Percentiles rank a stretch among this genome's conserved stretches.
These are phyloP conservation scores for Perccottus glenii DNA, from an alignment of 2,113 vertebrate species.

Conservation along the genomic window DNA sequence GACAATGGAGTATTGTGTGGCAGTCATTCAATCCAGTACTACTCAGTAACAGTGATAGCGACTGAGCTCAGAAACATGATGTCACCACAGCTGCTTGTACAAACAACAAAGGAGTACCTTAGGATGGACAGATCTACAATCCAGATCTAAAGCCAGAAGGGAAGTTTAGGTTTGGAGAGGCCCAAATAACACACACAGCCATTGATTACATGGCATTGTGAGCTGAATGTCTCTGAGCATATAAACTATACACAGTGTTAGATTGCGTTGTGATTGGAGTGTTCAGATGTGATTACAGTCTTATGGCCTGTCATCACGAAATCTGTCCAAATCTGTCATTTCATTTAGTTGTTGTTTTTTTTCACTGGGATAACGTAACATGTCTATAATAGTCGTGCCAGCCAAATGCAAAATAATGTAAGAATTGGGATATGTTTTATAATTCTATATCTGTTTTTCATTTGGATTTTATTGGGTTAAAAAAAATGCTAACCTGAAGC, in stretches of 20 bases:
- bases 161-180: conserved; percentile 23
- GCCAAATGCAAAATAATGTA: too few relatives aligned
- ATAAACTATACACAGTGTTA: neutral
- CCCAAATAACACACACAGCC: conserved; percentile 28
- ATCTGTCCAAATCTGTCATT: neutral
- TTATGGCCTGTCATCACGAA: neutral
- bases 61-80: conserved; percentile 77
- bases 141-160: conserved; percentile 62
- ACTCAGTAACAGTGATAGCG: conserved; percentile 64
- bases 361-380: neutral
- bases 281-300: neutral
- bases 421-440: too few relatives aligned
- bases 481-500: too few relatives aligned
- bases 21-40: conserved; percentile 71
- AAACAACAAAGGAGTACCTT: conserved; percentile 73
- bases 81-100: conserved; percentile 72
- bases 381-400: neutral
- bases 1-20: conserved; percentile 76
- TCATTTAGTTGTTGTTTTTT: neutral
- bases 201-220: conserved; percentile 27
- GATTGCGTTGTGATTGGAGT: neutral
- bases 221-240: conserved; percentile 5
- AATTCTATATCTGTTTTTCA: too few relatives aligned
- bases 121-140: conserved; percentile 67
- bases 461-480: too few relatives aligned